These are phyloP conservation scores for Gulo gulo DNA, from an alignment of 2,113 vertebrate species.

Conservation along the genomic window DNA sequence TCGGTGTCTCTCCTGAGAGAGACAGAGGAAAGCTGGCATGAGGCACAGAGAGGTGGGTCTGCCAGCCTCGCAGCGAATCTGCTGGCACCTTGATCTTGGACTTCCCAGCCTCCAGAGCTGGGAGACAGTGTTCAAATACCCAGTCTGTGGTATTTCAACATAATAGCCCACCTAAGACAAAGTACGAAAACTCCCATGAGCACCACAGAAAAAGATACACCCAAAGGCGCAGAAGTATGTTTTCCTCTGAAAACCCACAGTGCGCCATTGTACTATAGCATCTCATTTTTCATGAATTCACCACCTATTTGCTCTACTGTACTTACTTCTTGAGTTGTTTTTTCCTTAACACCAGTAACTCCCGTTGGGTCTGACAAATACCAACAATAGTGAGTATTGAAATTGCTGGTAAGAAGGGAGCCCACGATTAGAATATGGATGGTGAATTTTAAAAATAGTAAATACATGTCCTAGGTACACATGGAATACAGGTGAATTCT, in stretches of 20 bases:
- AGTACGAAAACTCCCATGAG: neutral
- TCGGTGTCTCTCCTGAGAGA: rapidly evolving
- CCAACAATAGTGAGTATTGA: neutral
- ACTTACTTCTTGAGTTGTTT: neutral
- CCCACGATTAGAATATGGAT: neutral
- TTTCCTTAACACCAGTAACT: neutral
- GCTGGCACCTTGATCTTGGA: neutral
- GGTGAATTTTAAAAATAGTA: neutral
- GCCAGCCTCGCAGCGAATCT: neutral
- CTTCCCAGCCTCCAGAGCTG: neutral
- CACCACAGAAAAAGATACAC: neutral
- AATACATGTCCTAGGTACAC: neutral
- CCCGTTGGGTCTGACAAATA: neutral
- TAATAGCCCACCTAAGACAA: too few species aligned
- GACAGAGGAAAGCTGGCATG: neutral
- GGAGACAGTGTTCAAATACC: neutral
- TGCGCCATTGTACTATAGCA: neutral
- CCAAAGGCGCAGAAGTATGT: neutral
- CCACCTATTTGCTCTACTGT: neutral
- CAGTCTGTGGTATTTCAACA: neutral
- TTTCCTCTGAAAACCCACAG: neutral
- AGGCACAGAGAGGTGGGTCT: neutral
- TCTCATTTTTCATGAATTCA: neutral
- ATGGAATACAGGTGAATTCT: neutral
- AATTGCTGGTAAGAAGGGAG: neutral